Conservation (phyloP, 2,797 vertebrate genomes). For the Acropternis orthonyx region DNA sequence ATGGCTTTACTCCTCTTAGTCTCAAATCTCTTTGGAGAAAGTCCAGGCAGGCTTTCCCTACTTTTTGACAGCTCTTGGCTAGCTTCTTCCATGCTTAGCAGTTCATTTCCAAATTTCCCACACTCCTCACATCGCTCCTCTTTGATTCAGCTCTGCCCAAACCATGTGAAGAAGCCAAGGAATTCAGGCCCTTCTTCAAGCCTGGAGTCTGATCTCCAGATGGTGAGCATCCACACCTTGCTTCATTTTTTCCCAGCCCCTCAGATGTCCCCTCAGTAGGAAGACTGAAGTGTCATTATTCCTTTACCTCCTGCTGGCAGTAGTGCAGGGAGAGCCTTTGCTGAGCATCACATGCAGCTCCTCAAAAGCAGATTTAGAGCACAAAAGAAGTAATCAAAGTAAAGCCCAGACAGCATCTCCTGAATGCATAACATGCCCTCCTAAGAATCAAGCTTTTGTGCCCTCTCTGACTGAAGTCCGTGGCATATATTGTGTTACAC, state of each 20-base stretch:
- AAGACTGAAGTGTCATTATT: neutral
- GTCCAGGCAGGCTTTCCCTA: conserved; percentile 23
- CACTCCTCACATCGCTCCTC: neutral
- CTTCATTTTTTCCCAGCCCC: neutral
- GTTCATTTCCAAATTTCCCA: neutral
- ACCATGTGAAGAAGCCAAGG: rapidly evolving
- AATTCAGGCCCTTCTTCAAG: neutral
- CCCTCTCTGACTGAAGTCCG: conserved; percentile 17
- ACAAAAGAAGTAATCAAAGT: neutral
- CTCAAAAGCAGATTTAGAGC: neutral
- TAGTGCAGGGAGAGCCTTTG: neutral
- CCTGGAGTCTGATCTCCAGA: neutral
- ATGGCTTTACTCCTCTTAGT: neutral
- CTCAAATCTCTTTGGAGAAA: conserved; percentile 10
- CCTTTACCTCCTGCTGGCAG: neutral
- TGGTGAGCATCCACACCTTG: neutral
- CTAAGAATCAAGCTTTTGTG: conserved; percentile 21
- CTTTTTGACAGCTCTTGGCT: conserved; percentile 27
- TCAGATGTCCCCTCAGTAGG: neutral
- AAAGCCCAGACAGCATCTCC: neutral
- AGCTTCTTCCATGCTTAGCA: neutral
- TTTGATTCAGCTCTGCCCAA: neutral
- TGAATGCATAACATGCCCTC: neutral
- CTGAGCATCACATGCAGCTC: neutral
- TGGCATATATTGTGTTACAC: conserved; percentile 3